Percentiles rank a stretch among this genome's conserved stretches.
These are phyloP conservation scores for Oreotrochilus melanogaster DNA, from an alignment of 2,113 vertebrate genomes.

Conservation along the genomic window DNA sequence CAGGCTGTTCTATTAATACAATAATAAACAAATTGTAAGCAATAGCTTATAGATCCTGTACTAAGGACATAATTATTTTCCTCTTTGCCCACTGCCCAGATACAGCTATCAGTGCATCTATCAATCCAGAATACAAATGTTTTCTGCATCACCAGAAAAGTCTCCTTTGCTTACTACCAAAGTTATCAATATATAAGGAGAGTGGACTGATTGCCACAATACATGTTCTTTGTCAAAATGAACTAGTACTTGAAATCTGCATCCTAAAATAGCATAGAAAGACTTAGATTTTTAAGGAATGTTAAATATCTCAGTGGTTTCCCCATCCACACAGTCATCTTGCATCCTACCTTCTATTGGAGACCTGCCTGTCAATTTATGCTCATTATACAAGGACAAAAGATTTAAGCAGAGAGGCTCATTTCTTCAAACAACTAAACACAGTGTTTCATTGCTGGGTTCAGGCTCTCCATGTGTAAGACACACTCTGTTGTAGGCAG, in stretches of 20 bases:
- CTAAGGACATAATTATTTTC: background rate
- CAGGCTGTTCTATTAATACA: background rate
- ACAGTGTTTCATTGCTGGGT: rapidly evolving
- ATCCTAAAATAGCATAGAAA: background rate
- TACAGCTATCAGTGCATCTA: background rate
- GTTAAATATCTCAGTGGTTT: background rate
- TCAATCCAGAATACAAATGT: background rate
- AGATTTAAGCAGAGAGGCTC: background rate
- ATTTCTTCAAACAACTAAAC: background rate
- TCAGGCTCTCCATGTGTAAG: background rate
- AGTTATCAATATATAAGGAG: rapidly evolving
- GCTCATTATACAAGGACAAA: background rate
- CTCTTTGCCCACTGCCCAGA: background rate
- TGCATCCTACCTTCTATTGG: background rate
- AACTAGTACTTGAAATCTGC: no score
- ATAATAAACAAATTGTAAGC: rapidly evolving
- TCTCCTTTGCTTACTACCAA: background rate
- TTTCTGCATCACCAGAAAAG: background rate
- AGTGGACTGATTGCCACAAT: background rate
- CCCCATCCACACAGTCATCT: background rate
- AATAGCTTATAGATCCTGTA: rapidly evolving
- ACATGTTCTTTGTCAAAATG: no score
- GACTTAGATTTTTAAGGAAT: background rate
- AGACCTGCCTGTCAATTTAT: background rate
- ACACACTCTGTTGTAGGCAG: background rate